Evolutionary conservation across 2,797 vertebrate species (phyloP), one percentile per base, ranked within the genome.

Genomic region (Spinibarbus caldwelli): DNA sequence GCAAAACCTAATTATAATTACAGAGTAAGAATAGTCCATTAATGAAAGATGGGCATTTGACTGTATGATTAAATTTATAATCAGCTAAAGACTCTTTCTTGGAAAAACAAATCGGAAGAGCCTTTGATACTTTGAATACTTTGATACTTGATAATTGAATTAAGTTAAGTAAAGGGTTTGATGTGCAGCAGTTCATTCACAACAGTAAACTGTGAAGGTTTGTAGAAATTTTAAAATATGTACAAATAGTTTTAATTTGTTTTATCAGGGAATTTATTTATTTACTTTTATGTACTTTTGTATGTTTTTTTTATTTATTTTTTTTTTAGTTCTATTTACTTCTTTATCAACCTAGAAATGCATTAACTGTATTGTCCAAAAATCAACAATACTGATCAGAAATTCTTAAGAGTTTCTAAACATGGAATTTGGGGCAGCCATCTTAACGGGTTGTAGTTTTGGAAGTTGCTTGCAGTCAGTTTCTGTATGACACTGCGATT

Each of bases 291-390:
- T 21, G 72, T 83, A 49, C 26, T 73, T 82, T 64, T 83, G 78
- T 47, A 21, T 47, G 78, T 47, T 49, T 83, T 66, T 75, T 83
- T 83, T 83, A 67, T 83, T 49, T n/a, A n/a, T n/a, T n/a, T 83
- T 49, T 62, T 0, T 66, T 72, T 38, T 1, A 76, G 31, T 29
- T 52, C 23, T 41, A 10, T 81, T 36, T 47, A 68, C 23, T 26
- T 45, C n/a, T 64, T 26, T 75, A 83, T 76, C 26, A 78, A n/a
- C 62, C 15, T 67, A 57, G 45, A 67, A 41, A 68, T 31, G 36
- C 19, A 14, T 72, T 17, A 45, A 47, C 26, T 68, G 23, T 70
- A 26, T 81, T 52, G 21, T 12, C 26, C 15, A 38, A 64, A 34
- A 41, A 54, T 67, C 31, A 70, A 47, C 66, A 81, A 81, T 54